A percentile compares a stretch with the other conserved stretches of the same genome.
Evolutionary conservation across 2,797 vertebrate genomes (phyloP).

Genomic region (Tragopan temminckii): DNA sequence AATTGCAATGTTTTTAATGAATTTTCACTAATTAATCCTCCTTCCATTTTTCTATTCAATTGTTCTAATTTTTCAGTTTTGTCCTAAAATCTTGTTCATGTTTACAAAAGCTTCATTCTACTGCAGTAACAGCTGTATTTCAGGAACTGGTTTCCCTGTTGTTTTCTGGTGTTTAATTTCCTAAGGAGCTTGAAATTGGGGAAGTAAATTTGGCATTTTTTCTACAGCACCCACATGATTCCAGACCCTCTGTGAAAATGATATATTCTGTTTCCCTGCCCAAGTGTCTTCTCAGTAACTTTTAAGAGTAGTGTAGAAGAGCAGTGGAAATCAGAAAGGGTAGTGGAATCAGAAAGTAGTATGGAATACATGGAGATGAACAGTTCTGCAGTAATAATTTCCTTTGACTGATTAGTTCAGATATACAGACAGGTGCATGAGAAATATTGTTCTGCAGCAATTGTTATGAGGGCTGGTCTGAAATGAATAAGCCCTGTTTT

Average conservation of each 20-base stretch:
- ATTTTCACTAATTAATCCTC: not conserved
- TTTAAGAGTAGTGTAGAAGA: not conserved
- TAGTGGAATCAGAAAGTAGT: not conserved
- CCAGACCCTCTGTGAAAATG: not conserved
- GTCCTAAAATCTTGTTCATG: not conserved
- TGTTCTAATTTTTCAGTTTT: not conserved
- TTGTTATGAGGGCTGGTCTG: not conserved
- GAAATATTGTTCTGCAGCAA: not conserved
- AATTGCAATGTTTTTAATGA: not conserved
- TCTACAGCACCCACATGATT: not conserved
- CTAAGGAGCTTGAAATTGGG: not conserved
- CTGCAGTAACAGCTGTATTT: not conserved
- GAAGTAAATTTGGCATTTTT: not conserved
- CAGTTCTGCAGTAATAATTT: not conserved
- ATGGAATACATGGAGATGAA: not conserved
- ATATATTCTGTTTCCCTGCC: not conserved
- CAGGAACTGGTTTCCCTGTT: slow-evolving; percentile 11
- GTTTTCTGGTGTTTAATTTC: not conserved
- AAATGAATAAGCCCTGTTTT: too few species aligned
- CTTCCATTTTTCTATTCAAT: not conserved
- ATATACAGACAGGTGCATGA: not conserved
- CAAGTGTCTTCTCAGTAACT: not conserved
- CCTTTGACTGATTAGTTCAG: not conserved
- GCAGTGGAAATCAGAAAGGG: not conserved
- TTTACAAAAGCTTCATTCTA: not conserved